Evolutionary conservation across 2,113 vertebrate species (phyloP).

Genomic region (Anser brachyrhynchus): DNA sequence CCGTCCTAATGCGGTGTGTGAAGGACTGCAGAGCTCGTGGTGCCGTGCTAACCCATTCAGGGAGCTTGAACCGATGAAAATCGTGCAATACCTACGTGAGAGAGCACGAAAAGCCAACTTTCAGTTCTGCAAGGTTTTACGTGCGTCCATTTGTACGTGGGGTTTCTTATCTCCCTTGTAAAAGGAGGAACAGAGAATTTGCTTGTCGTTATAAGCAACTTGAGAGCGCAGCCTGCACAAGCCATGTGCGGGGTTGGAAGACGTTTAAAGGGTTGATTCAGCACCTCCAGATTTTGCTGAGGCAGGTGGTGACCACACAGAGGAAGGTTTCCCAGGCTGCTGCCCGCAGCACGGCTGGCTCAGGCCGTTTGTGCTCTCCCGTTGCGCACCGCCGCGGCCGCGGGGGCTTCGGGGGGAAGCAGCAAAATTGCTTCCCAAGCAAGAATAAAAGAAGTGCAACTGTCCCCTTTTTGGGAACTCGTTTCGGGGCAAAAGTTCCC

Average conservation of each 20-base stretch:
- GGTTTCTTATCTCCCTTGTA: neutral
- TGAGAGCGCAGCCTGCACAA: neutral
- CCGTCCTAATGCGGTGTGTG: fast-evolving
- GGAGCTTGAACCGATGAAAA: neutral
- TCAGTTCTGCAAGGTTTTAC: neutral
- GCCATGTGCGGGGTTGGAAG: fast-evolving
- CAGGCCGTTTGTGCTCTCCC: neutral
- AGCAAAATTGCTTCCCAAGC: neutral
- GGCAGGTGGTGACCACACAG: neutral
- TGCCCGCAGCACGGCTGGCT: fast-evolving
- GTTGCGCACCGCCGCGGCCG: fast-evolving
- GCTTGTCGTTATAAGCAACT: neutral
- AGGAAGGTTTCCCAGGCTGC: fast-evolving
- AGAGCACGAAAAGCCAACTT: neutral
- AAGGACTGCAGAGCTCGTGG: neutral
- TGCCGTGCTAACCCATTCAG: neutral
- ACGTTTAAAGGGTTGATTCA: neutral
- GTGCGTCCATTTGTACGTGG: neutral
- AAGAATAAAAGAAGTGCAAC: conserved; percentile 2
- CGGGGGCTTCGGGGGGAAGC: neutral
- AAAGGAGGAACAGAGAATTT: neutral
- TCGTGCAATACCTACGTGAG: fast-evolving
- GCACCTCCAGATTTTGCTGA: neutral
- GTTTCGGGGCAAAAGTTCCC: neutral
- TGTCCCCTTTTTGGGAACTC: neutral